Evolutionary conservation across 1,140 invertebrate species (phyloP), one percentile per base, ranked within the genome.

Genomic region (Acromyrmex charruanus): DNA sequence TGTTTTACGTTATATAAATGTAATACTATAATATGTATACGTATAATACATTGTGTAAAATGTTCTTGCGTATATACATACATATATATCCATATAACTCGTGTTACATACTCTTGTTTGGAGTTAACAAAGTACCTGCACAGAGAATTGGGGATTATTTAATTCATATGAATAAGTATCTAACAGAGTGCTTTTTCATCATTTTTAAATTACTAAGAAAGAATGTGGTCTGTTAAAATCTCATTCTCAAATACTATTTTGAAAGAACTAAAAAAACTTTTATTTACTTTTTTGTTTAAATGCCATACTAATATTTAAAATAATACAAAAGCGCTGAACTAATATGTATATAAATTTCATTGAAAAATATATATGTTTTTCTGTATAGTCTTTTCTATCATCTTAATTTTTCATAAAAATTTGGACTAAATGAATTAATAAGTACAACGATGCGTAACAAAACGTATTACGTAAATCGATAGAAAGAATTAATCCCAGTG

Each of bases 1-100:
- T 81, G 28, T 81, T 68, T 5, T 28, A 79, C 16, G 31, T 69
- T 80, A 28, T 65, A 80, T 51, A 51, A 51, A 21, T 39, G 44
- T 28, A 53, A 80, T 3, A 28, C 14, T 80, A 21, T 80, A 80
- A 69, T 31, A 14, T 69, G 21, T 39, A 68, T 9, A 14, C 69
- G 31, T 55, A 68, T n/a, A 53, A n/a, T 6, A 55, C 28, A 69
- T 58, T 69, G 31, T 58, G 21, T 68, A 66, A 55, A 68, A 80
- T 25, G 31, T 69, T 39, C 21, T 69, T 25, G 31, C 14, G n/a
- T 69, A 58, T 55, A 28, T 55, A 44, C 58, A n/a, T n/a, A 55
- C 5, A 1, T 10, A 44, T 44, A 12, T 12, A 44, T 3, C 4
- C 3, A 2, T 55, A 18, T 55, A 80, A 58, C 28, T 68, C 14